Base-by-base conservation (phyloP, 2,113 vertebrate genomes). In the Pomatorhinus ruficollis region DNA sequence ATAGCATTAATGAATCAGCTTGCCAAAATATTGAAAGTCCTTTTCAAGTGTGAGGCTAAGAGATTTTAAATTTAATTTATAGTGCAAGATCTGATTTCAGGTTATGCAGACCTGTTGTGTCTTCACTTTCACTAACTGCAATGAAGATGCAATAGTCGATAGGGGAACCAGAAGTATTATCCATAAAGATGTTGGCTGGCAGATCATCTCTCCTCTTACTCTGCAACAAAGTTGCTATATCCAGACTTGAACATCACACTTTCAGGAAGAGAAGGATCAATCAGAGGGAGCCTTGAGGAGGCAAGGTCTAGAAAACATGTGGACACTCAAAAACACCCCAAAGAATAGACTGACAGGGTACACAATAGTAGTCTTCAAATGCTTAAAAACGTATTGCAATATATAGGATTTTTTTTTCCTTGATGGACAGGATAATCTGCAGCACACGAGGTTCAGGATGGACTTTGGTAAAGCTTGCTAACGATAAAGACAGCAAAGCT, bases 71-170 rank as follows among this genome's bases (percentile, higher is more conserved):
- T 64, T 16, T 82, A 33, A 17, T 45, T 64, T 50, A 27, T 23
- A 50, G 27, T 13, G 9, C 24, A 25, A 59, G 65, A 68, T 56
- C 39, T 57, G 30, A 64, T 75, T 90, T 87, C 71, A 65, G 52
- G 33, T 59, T 70, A 10, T 0, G 0, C 21, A 66, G 30, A 6
- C 49, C 31, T 66, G 39, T 71, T 75, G 11, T 20, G 10, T 39
- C 13, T 79, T 69, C n/a, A 4, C 31, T 35, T 39, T 7, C 17
- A 12, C 9, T 33, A 60, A 56, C 27, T 74, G 35, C 40, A 81
- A 9, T 8, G 10, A 44, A 63, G 24, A 24, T 39, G 23, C 16
- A 47, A 7, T 22, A 35, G 9, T 42, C 6, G 0, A 6, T 3
- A 64, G 16, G 12, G 12, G 57, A 84, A 74, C 4, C 6, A 37